Base-by-base conservation (phyloP, 1,140 invertebrate genomes). In the Brachionus sp. region DNA sequence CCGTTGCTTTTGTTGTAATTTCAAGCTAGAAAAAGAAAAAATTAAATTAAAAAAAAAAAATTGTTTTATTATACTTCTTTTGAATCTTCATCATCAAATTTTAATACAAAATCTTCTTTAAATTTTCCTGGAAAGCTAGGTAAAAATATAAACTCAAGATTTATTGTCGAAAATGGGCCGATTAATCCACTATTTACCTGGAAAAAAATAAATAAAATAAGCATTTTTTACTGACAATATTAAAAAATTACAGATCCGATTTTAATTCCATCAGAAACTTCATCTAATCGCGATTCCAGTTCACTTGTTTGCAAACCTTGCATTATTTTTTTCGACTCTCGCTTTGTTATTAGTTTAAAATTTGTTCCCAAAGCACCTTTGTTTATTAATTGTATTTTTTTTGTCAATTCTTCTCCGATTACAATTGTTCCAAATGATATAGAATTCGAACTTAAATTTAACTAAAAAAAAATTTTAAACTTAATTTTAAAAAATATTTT, bases 381-480 rank as follows among this genome's bases (percentile, higher is more conserved):
- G 85, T 89, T 89, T 25, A 86, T 86, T 12, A 89, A 84, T 1
- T 86, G 88, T 25, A 89, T 85, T 9, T 86, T 86, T 64, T 86
- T 84, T 33, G 86, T 87, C 29, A 88, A 50, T 1, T 86, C 88
- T 84, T 89, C 88, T 68, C 87, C 88, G 70, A 89, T 88, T 0
- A 89, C 88, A 42, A 86, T 86, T 23, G 87, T 88, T 16, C 87
- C 88, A 86, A 88, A 89, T 35, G 88, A 86, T 23, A 89, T 84
- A 7, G 75, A 68, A 7, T 84, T 82, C 0, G 84, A 86, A 77
- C 88, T 88, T 10, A 88, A 85, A 29, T 83, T 84, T 37, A 89
- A 82, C 88, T 89, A 84, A 23, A 86, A 78, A 73, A 23, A 39
- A 50, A 2, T 37, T 23, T 13, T 12, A 13, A n/a, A 84, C 37